Conservation (phyloP, 2,888 invertebrate species). For the Phania funesta region DNA sequence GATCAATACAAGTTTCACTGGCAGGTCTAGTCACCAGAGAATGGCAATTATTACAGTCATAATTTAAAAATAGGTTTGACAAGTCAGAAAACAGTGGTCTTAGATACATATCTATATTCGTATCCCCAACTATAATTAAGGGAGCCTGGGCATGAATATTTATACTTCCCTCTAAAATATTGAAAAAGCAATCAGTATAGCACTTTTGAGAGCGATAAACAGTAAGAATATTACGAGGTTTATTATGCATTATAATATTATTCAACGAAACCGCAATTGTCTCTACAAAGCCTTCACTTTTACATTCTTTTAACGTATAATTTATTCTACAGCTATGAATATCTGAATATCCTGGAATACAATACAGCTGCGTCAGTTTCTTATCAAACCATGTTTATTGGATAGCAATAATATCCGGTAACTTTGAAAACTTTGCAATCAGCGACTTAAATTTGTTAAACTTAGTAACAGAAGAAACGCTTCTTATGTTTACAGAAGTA, state of each 20-base stretch:
- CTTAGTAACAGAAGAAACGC: constrained; percentile 4
- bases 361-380: neutral
- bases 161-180: neutral
- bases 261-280: neutral
- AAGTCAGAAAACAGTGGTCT: no score
- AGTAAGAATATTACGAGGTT: neutral
- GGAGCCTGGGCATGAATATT: neutral
- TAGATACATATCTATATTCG: constrained; percentile 4
- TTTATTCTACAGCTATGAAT: neutral
- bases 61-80: no score
- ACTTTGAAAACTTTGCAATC: neutral
- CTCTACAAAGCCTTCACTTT: neutral
- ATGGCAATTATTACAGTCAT: no score
- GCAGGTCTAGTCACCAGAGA: no score
- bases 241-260: no score
- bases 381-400: constrained; percentile 3
- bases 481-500: neutral
- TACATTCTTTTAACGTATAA: neutral
- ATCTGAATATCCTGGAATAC: neutral
- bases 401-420: neutral
- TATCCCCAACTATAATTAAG: neutral
- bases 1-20: no score
- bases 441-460: constrained; percentile 15
- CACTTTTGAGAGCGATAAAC: constrained; percentile 4
- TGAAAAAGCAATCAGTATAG: neutral